Conservation (phyloP, 2,113 vertebrate genomes). For the Myotis lucifugus region DNA sequence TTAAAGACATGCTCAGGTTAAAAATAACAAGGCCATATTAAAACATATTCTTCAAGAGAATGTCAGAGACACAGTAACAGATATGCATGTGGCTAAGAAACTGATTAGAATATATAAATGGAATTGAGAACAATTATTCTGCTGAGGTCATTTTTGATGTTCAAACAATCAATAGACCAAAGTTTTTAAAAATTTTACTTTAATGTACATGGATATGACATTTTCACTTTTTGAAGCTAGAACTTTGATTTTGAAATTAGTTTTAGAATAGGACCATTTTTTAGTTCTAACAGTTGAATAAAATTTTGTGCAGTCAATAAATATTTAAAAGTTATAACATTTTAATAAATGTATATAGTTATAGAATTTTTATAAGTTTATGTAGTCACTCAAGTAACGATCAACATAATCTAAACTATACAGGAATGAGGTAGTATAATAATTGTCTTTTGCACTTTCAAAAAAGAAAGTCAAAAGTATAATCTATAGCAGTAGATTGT, state of each 20-base stretch:
- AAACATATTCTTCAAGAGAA: neutral
- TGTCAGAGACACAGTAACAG: neutral
- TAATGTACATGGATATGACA: neutral
- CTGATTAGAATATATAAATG: neutral
- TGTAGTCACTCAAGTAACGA: neutral
- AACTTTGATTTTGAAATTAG: neutral
- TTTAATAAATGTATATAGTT: neutral
- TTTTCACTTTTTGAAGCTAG: neutral
- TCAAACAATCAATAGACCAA: neutral
- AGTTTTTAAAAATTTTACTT: neutral
- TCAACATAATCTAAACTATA: neutral
- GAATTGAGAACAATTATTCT: slow-evolving; percentile 7
- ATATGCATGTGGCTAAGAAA: neutral
- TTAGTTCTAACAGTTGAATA: neutral
- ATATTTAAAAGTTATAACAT: neutral
- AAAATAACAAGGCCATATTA: neutral
- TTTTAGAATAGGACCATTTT: neutral
- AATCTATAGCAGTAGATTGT: neutral
- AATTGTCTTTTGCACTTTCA: neutral
- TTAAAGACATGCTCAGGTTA: neutral
- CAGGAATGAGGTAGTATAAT: neutral
- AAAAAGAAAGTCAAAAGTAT: neutral
- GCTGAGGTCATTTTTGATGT: neutral
- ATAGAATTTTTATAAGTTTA: neutral
- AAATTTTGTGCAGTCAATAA: neutral